Evolutionary conservation across 2,113 vertebrate genomes (phyloP), one percentile per base, ranked within the genome.

Genomic region (Ceuthmochares aereus): DNA sequence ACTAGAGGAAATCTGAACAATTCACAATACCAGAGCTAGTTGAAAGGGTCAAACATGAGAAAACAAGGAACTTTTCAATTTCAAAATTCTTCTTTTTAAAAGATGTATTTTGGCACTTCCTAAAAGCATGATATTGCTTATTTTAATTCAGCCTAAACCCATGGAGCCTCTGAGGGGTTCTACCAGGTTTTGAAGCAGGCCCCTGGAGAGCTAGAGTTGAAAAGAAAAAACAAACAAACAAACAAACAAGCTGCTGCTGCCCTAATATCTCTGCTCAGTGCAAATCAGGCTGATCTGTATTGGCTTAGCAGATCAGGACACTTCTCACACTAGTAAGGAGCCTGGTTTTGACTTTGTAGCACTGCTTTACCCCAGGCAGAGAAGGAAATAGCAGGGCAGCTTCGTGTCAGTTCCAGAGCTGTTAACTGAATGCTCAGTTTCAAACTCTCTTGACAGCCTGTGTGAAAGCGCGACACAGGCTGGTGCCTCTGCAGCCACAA

Each of bases 1-100:
- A 91, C 55, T 73, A 68, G 34, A 90, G 54, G 37, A 95, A 86
- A 88, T 80, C 30, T 27, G 97, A 96, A 93, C 74, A 97, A 91
- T 84, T 86, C 74, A 74, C 30, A 69, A 69, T 63, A 76, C 37
- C 70, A 93, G 80, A 97, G 14, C 32, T 81, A 96, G 87, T 43
- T 87, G 79, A 93, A 82, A 87, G 64, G 67, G 27, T 36, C 19
- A 73, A 15, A 80, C 18, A 32, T 60, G 37, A 70, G 29, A 95
- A 88, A 96, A 75, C 40, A 89, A 34, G 74, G 42, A 92, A 89
- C 74, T 77, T 85, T 66, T 70, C 69, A 84, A 70, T 49, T 84
- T 64, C 63, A 36, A 3, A 59, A 88, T 14, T 40, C 72, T 42
- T 43, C 7, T 9, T 78, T 87, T 59, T 67, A 70, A 73, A 93